Percentiles rank a stretch among this genome's conserved stretches.
Conservation (phyloP, 2,113 vertebrate species). For the Fregetta grallaria region DNA sequence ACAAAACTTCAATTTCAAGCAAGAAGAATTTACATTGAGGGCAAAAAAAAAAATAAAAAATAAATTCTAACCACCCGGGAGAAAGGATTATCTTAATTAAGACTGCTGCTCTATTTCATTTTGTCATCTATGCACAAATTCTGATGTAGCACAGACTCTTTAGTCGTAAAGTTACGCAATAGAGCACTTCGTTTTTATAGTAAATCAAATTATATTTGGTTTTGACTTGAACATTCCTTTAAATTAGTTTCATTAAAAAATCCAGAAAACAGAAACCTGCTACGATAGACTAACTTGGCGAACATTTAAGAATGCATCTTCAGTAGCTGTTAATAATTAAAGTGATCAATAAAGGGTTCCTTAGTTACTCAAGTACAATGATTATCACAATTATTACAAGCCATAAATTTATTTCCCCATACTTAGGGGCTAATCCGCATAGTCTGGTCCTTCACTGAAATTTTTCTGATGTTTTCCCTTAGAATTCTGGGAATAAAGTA, state of each 20-base stretch:
- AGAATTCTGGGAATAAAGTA: not conserved
- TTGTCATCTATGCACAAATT: not conserved
- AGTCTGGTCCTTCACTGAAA: not conserved
- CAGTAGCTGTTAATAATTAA: not conserved
- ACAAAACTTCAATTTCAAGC: conserved; percentile 33
- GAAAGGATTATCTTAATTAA: not conserved
- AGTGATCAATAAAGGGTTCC: not conserved
- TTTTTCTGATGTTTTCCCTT: not conserved
- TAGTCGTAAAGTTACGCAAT: not conserved
- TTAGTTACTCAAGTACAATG: not conserved
- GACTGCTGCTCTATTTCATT: not conserved
- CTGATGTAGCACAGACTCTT: not conserved
- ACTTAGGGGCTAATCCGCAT: not conserved
- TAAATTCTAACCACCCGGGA: not conserved
- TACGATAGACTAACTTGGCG: not conserved
- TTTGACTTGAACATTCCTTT: not conserved
- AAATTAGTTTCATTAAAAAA: not conserved
- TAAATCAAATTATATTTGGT: not conserved
- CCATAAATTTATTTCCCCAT: not conserved
- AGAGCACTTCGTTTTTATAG: not conserved
- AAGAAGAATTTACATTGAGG: not conserved
- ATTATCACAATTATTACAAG: not conserved
- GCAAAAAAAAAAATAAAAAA: not conserved
- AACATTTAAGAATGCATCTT: not conserved
- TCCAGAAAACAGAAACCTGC: not conserved